A percentile compares a stretch with the other conserved stretches of the same genome.
Evolutionary conservation across 2,113 vertebrate genomes (phyloP).

Genomic region (Stigmatopora argus): DNA sequence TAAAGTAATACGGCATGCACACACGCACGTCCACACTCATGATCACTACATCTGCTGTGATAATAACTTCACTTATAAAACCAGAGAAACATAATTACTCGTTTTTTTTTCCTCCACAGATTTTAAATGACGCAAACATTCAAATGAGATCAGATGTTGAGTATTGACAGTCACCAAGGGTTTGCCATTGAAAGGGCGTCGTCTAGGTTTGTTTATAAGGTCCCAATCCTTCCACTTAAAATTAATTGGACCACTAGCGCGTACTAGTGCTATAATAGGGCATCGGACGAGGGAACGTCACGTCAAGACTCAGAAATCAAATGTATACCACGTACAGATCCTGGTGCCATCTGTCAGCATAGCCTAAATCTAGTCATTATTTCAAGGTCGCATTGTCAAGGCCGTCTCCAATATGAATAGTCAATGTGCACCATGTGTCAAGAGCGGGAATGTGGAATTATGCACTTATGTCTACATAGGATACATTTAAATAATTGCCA

Average conservation of each 20-base stretch:
- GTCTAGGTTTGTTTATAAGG: no score
- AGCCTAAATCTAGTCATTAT: conserved; percentile 11
- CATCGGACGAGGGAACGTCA: no score
- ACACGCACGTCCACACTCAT: not conserved
- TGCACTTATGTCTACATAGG: conserved; percentile 9
- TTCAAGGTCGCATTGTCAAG: conserved; percentile 32
- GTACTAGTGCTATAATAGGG: no score
- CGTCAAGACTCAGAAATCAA: no score
- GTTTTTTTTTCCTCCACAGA: conserved; percentile 15
- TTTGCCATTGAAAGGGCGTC: no score
- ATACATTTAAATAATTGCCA: conserved; percentile 2
- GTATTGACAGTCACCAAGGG: conserved; percentile 3
- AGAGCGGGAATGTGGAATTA: conserved; percentile 18
- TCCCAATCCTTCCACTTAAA: no score
- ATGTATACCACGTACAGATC: no score
- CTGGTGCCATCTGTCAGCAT: conserved; percentile 1
- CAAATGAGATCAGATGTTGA: conserved; percentile 10
- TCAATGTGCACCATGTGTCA: conserved; percentile 16
- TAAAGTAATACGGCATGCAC: conserved; percentile 25
- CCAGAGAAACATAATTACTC: conserved; percentile 34
- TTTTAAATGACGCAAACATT: conserved; percentile 27
- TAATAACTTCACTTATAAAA: conserved; percentile 41
- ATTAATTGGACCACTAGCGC: no score
- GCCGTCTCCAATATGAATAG: conserved; percentile 35
- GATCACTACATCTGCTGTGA: conserved; percentile 43